Percentiles rank a stretch among this genome's conserved stretches.
These are phyloP conservation scores for Aldrovandia affinis DNA, from an alignment of 2,797 vertebrate species.

Conservation along the genomic window DNA sequence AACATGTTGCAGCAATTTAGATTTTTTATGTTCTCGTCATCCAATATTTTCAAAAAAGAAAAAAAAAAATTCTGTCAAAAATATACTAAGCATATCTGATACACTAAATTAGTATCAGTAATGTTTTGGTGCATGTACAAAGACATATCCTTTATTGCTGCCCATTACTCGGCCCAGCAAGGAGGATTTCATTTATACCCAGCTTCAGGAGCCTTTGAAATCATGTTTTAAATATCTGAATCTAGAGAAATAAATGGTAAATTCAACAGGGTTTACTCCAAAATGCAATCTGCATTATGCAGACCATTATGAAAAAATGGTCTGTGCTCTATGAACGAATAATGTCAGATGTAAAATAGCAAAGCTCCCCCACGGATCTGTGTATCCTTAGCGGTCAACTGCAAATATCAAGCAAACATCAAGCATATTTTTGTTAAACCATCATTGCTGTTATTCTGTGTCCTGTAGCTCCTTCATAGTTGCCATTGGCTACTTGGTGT, in stretches of 20 bases:
- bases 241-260: neutral
- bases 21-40: neutral
- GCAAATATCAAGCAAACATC: neutral
- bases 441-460: neutral
- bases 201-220: neutral
- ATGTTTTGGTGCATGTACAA: neutral
- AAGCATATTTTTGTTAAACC: neutral
- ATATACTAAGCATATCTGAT: neutral
- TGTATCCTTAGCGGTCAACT: neutral
- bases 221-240: neutral
- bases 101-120: neutral
- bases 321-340: neutral
- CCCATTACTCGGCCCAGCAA: neutral
- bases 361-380: neutral
- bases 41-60: neutral
- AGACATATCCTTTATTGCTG: neutral
- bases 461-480: neutral
- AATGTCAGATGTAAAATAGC: neutral
- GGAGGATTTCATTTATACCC: neutral
- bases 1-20: neutral
- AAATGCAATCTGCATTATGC: neutral
- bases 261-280: neutral
- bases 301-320: neutral
- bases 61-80: neutral
- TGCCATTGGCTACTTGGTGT: neutral